Evolutionary conservation across 30 jellyfish, hydroid and myxozoan species (phyloP), one percentile per base, ranked within the genome.

Genomic region (Hydractinia symbiolongicarpus): DNA sequence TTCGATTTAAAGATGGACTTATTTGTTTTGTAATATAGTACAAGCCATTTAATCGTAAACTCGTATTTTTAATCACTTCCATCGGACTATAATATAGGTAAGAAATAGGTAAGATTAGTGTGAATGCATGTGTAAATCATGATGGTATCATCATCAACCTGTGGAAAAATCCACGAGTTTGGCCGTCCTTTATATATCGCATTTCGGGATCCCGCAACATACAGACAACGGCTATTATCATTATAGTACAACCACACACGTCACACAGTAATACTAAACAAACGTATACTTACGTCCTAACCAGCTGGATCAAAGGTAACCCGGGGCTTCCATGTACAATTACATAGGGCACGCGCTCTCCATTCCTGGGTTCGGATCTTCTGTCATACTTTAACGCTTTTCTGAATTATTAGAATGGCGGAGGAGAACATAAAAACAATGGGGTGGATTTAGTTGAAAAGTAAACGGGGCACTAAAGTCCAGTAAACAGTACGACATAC

Each of bases 281-380:
- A 17, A 11, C 13, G 5, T 13, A 51, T 13, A 44, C 77, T 5
- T 78, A 93, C 99, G 89, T 79, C 76, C 87, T 64, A 9, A 93
- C 99, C 9, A 93, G 90, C 62, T 88, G 96, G 61, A 88, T 88
- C 54, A 93, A 95, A 73, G 96, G 94, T 86, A 88, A 70, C n/a
- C 99, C 96, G 13, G 96, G 96, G 7, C 96, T 87, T 50, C 99
- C 99, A 88, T 93, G 84, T 8, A 84, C 85, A 10, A 93, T 79
- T n/a, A 93, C 96, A 66, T 93, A 93, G 5, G 96, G 99, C 1
- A 93, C 96, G 60, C 99, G 91, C 40, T 93, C 94, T 60, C 99
- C 99, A 53, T 78, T 60, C 73, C 96, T 90, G 77, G 99, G 99
- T 86, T 93, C 99, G 5, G 96, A 83, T 17, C 96, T 86, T 55